These are phyloP conservation scores for Anguilla obscura DNA, from an alignment of 2,797 vertebrate genomes.

Conservation along the genomic window DNA sequence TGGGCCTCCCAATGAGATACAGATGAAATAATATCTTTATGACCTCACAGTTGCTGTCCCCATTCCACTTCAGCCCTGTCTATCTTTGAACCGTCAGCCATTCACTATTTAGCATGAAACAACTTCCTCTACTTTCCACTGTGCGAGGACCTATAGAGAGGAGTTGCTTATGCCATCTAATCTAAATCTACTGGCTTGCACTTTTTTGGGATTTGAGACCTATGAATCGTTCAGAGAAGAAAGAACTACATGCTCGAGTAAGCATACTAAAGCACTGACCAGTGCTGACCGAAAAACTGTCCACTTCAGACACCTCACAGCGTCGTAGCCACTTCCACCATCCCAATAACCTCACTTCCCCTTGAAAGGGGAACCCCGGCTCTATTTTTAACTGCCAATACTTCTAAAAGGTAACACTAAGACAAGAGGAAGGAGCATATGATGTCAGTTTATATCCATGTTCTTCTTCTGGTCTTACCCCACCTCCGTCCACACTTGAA, in stretches of 20 bases:
- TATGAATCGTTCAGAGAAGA: background rate
- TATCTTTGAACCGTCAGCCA: background rate
- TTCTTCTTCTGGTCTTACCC: background rate
- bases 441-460: background rate
- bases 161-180: background rate
- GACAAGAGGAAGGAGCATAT: background rate
- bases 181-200: background rate
- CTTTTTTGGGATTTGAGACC: background rate
- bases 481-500: background rate
- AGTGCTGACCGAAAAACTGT: background rate
- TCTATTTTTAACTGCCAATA: slow-evolving; percentile 9
- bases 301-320: background rate
- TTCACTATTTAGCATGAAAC: background rate
- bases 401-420: background rate
- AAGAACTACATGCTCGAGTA: background rate
- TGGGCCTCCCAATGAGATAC: background rate
- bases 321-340: background rate
- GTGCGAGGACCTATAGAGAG: background rate
- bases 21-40: background rate
- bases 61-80: background rate
- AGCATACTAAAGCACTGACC: background rate
- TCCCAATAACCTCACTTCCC: background rate
- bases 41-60: background rate
- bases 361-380: slow-evolving; percentile 8
- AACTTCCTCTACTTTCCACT: background rate